Conservation (phyloP, 2,113 vertebrate species). For the Arvicanthis niloticus region DNA sequence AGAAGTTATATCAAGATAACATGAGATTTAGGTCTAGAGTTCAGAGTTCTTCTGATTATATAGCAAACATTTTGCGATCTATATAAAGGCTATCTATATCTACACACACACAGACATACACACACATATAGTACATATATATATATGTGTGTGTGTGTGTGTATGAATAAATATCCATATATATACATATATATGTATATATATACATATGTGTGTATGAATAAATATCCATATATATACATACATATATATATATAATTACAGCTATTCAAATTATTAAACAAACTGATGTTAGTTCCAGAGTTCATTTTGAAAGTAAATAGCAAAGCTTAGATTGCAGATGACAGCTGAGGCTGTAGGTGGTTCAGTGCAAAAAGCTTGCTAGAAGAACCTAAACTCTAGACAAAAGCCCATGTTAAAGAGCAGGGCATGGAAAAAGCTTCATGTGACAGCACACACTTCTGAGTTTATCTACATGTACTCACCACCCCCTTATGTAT, state of each 20-base stretch:
- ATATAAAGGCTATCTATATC: no score
- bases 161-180: no score
- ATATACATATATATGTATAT: no score
- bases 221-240: fast-evolving
- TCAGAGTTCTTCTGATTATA: no score
- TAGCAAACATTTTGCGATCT: neutral
- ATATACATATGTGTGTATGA: no score
- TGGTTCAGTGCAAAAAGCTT: neutral
- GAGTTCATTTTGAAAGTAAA: neutral
- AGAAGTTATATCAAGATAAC: neutral
- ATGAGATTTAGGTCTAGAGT: neutral
- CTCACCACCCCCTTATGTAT: neutral
- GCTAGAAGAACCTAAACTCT: no score
- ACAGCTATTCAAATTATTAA: neutral
- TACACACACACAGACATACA: no score
- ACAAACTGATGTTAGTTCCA: neutral
- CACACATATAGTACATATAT: no score
- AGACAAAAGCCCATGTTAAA: neutral
- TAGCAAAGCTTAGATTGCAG: neutral
- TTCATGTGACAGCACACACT: neutral
- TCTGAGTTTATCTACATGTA: neutral
- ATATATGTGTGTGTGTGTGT: no score
- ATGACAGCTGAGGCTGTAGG: neutral
- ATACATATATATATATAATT: neutral
- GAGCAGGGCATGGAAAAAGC: neutral